phyloP scores from a whole-genome alignment of 2,888 invertebrate species.

The Patella pellucida region DNA sequence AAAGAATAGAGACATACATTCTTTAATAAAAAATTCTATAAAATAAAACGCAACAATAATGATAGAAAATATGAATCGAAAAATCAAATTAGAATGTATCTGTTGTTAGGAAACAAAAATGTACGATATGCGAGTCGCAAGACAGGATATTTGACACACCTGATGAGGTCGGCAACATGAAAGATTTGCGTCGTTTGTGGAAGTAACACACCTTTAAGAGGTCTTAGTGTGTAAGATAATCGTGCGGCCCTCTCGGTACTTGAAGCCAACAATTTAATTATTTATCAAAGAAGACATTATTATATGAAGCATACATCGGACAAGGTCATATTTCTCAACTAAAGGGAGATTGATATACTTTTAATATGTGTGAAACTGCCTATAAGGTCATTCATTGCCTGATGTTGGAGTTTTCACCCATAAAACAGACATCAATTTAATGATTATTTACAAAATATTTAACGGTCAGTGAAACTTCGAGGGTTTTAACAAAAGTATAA shows the following conservation, averaged over 20 bases:
- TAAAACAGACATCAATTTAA: not conserved
- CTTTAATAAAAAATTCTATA: no score
- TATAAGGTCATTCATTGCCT: slow-evolving; percentile 5
- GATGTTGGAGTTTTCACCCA: not conserved
- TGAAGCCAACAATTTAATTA: not conserved
- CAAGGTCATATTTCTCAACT: not conserved
- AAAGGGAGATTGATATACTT: slow-evolving; percentile 2
- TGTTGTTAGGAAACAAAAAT: slow-evolving; percentile 1
- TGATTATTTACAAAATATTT: not conserved
- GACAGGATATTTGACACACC: not conserved
- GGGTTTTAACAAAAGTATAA: not conserved
- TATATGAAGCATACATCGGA: not conserved
- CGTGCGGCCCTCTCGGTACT: not conserved
- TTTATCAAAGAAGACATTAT: not conserved
- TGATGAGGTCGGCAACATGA: slow-evolving; percentile 1
- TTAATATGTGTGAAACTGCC: slow-evolving; percentile 10
- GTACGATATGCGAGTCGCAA: not conserved
- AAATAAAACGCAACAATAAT: no score
- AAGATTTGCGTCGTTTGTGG: not conserved
- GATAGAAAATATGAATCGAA: no score
- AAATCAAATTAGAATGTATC: not conserved
- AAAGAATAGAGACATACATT: no score
- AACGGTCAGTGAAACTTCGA: not conserved
- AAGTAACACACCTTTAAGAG: not conserved
- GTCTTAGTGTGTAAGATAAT: not conserved